Base-by-base conservation (phyloP, 1,140 invertebrate species). In the Chironomus tepperi region DNA sequence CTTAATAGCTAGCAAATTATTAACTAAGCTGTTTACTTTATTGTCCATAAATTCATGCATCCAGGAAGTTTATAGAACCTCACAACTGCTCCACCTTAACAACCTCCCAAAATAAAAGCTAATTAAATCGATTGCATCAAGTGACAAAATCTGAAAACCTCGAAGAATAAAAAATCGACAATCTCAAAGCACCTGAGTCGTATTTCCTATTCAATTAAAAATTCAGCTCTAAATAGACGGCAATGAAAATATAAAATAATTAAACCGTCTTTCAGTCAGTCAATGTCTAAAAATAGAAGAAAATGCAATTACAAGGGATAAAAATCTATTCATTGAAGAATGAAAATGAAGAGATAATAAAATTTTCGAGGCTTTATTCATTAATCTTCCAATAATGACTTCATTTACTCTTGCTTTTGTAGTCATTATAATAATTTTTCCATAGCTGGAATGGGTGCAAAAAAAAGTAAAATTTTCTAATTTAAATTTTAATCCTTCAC, bases 351-450 rank as follows among this genome's bases (percentile, higher is more conserved):
- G n/a, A 57, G n/a, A 57, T 70, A 70, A 70, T 70, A 21, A 18
- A 70, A 70, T 70, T n/a, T 8, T 70, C 19, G 18, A 70, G 65
- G 65, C 65, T 70, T 70, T 70, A 16, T 21, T 70, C 65, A 70
- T 70, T 70, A 70, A 70, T 70, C 65, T 70, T 21, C 10, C 16
- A 70, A 70, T 70, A 70, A 70, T 70, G 65, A 70, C 65, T 70
- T 70, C 65, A 70, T 70, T 70, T 70, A 70, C 65, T 70, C 65
- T 70, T 70, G 1, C 24, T 34, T 70, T 15, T 57, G 47, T n/a
- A n/a, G 18, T 18, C n/a, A 16, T 12, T 19, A 19, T 70, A 16
- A 70, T n/a, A n/a, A n/a, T n/a, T n/a, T n/a, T n/a, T n/a, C n/a
- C n/a, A 15, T 57, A n/a, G 12, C 10, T 1, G 1, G 12, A n/a